Evolutionary conservation across 2,113 vertebrate species (phyloP), one percentile per base, ranked within the genome.

Genomic region (Seriola quinqueradiata): DNA sequence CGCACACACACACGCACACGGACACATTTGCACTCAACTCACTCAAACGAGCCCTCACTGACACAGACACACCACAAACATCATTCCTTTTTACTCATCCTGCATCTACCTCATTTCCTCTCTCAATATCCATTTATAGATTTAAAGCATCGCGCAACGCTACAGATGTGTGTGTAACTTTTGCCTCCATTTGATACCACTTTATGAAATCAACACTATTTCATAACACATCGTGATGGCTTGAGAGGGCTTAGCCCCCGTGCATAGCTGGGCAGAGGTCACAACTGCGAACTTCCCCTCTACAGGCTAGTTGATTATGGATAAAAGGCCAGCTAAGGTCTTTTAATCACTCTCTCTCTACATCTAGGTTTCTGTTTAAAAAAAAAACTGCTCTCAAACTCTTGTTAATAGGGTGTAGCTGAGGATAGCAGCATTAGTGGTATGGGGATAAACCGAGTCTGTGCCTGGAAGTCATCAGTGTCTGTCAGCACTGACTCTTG

Each of bases 381-480:
- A 38, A 68, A 73, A 64, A 74, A 28, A 25, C 28, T 50, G 52
- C 69, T 50, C 46, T 72, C 9, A 84, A 76, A 70, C 54, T 64
- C 8, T n/a, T 44, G 25, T 48, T 82, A 77, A 82, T 77, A 55
- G 82, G 36, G 79, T 75, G 81, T 61, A 79, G 50, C 40, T 76
- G 78, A 25, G 92, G 82, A 73, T 40, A 81, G 40, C 50, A 69
- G 80, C 75, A 87, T 87, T 78, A 87, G 71, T 10, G 36, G 42
- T 66, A 5, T 14, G 34, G 60, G 72, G 77, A 85, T 84, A 74
- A 87, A 84, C 60, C n/a, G 48, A 77, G 36, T 58, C 54, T 50
- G 66, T 68, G 72, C 75, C 70, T 82, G 70, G 63, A 85, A 71
- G 81, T 80, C 76, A 77, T 88, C 83, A 75, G 34, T 71, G 54